phyloP scores from a whole-genome alignment of 2,113 vertebrate genomes.

The Leuciscus idus region DNA sequence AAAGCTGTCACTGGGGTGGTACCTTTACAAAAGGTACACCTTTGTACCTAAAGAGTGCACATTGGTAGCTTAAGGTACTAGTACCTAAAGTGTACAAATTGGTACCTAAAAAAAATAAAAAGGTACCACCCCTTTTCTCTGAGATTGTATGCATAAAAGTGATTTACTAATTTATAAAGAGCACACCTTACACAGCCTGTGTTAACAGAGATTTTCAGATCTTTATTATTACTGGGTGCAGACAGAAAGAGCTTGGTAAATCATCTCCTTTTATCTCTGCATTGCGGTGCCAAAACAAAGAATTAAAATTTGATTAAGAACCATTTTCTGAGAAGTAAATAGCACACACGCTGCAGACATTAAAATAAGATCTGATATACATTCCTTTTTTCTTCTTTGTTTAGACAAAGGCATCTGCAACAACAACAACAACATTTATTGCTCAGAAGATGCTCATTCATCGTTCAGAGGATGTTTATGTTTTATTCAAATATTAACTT shows the following conservation, averaged over 20 bases:
- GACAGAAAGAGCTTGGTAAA: not conserved
- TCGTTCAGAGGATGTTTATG: not conserved
- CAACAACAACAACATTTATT: too few relatives aligned
- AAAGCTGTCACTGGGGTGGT: too few relatives aligned
- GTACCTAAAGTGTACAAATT: too few relatives aligned
- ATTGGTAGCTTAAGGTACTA: too few relatives aligned
- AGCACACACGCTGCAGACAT: not conserved
- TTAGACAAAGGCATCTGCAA: not conserved
- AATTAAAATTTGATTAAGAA: not conserved
- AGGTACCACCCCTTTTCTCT: too few relatives aligned
- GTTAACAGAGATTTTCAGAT: not conserved
- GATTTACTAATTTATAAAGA: not conserved
- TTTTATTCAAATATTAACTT: not conserved
- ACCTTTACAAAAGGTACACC: too few relatives aligned
- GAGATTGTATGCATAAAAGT: not conserved
- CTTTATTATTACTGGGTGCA: slow-evolving; percentile 9
- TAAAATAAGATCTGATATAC: not conserved
- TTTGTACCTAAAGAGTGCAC: too few relatives aligned
- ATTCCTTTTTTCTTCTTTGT: too few relatives aligned
- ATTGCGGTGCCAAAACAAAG: not conserved
- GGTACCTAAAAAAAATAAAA: too few relatives aligned
- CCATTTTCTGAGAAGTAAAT: not conserved
- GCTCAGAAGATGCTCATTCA: too few relatives aligned
- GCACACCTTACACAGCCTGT: not conserved
- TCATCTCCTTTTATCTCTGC: not conserved